Evolutionary conservation across 1,140 invertebrate genomes (phyloP), one percentile per base, ranked within the genome.

Genomic region (Drosophila gunungcola): DNA sequence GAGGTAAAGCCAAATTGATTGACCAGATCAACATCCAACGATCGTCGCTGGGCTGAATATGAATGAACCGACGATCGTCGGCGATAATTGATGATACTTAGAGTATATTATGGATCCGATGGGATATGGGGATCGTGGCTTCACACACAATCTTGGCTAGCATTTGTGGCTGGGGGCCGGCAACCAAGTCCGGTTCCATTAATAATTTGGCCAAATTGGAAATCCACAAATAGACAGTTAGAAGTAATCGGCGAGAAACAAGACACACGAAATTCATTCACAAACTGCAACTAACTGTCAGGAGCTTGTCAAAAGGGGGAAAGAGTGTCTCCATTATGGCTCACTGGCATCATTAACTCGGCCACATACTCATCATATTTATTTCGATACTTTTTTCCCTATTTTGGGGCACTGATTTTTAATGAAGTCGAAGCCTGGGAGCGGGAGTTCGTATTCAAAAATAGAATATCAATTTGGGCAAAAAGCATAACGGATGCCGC

Each of bases 381-480:
- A 86, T 67, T 79, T 86, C 49, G 74, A 75, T 51, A 13, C 16
- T 82, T 60, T 67, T 73, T 46, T 51, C 52, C 43, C 60, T 32
- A 69, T 34, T 74, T 52, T 56, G 60, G 49, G 55, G 77, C 77
- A 67, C 69, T n/a, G 39, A 63, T 58, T 75, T 89, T 90, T 89
- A 89, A 83, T 89, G 85, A 89, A 89, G 77, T 84, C 73, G 46
- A 42, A 56, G 68, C 48, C 43, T 13, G 65, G 45, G 36, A 57
- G 54, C 60, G 53, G 12, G 72, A 57, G 60, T 9, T 21, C 16
- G 16, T 21, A 9, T 56, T 68, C 49, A 65, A 80, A 88, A 88
- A 88, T 88, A 88, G 84, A 88, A 88, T 89, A 89, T 88, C 73
- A 89, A 89, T 89, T 89, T 89, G 85, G 85, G 85, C 85, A 89